Evolutionary conservation across 2,888 invertebrate genomes (phyloP).

Genomic region (Aromia moschata): DNA sequence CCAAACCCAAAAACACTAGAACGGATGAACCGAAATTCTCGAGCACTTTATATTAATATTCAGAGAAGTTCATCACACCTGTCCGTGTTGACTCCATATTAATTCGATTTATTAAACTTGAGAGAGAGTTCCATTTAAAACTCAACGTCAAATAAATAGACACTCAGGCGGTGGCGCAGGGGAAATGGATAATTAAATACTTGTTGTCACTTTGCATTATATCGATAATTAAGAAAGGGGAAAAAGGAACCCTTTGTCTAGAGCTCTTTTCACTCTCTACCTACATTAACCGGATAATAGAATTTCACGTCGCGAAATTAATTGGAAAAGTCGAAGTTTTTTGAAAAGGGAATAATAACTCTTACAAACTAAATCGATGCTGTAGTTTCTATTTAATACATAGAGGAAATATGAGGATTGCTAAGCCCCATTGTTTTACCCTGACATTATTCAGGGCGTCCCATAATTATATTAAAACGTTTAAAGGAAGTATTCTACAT

Average conservation of each 20-base stretch:
- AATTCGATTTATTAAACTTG: conserved; percentile 22
- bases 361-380: too few species aligned
- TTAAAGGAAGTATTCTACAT: too few species aligned
- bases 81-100: conserved; percentile 1
- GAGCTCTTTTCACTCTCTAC: background rate
- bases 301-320: background rate
- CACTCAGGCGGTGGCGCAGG: conserved; percentile 1
- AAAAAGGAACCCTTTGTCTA: conserved; percentile 4
- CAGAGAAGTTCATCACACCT: background rate
- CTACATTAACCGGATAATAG: background rate
- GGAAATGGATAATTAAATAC: conserved; percentile 23
- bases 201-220: conserved; percentile 19
- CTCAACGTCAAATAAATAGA: conserved; percentile 17
- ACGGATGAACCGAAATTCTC: background rate
- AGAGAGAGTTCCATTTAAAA: conserved; percentile 15
- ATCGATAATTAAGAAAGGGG: conserved; percentile 21
- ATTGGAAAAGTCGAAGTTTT: background rate
- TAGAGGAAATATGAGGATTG: background rate
- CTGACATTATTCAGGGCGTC: too few species aligned
- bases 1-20: background rate
- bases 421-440: too few species aligned
- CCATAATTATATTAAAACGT: too few species aligned
- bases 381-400: too few species aligned
- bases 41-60: background rate
- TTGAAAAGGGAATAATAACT: too few species aligned